These are phyloP conservation scores for Chinchilla lanigera DNA, from an alignment of 2,113 vertebrate genomes.

Conservation along the genomic window DNA sequence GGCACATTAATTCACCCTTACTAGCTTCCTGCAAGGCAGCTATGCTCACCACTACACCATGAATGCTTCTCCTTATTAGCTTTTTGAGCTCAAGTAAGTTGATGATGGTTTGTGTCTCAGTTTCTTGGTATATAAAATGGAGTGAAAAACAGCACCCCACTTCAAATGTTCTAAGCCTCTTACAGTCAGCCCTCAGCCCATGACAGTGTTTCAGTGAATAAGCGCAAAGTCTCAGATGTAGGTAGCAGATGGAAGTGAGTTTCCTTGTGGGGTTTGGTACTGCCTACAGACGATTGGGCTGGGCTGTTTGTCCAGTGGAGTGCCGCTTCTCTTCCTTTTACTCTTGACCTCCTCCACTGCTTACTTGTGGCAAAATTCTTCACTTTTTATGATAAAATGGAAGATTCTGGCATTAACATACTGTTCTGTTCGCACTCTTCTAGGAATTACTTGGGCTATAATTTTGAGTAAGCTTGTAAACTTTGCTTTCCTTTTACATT, in stretches of 20 bases:
- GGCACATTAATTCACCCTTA: background rate
- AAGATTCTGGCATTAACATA: background rate
- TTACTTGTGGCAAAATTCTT: background rate
- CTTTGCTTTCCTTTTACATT: background rate
- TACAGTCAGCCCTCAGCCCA: background rate
- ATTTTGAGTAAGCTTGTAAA: constrained; percentile 36
- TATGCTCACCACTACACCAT: too few species aligned
- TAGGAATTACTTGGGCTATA: background rate
- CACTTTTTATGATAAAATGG: background rate
- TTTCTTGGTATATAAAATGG: background rate
- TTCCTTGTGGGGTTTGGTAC: background rate
- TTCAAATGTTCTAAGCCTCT: background rate
- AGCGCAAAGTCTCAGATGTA: background rate
- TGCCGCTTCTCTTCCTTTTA: background rate
- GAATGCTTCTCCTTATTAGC: too few species aligned
- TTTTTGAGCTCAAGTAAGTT: background rate
- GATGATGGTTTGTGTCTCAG: background rate
- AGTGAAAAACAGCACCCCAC: background rate
- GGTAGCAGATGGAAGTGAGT: background rate
- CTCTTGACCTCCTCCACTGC: background rate
- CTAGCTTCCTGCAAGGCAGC: background rate
- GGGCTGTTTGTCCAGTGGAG: background rate
- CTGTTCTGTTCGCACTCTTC: background rate
- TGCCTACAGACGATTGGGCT: background rate
- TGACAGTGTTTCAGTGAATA: background rate